A percentile compares a stretch with the other conserved stretches of the same genome.
Evolutionary conservation across 2,797 vertebrate species (phyloP).

Genomic region (Spizella passerina): DNA sequence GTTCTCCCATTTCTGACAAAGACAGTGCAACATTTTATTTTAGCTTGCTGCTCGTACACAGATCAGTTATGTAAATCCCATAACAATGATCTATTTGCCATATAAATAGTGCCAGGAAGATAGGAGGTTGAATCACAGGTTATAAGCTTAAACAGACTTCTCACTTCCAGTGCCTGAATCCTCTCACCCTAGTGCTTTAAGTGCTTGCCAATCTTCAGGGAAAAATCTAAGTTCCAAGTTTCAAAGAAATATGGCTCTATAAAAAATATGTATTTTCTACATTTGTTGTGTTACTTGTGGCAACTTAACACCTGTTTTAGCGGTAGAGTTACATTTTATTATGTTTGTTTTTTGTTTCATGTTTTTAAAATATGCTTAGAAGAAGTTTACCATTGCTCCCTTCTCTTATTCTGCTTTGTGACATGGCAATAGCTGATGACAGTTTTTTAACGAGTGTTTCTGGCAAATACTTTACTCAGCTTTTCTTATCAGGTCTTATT

Average conservation of each 20-base stretch:
- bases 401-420: background rate
- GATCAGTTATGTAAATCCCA: constrained; percentile 12
- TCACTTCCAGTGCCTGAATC: background rate
- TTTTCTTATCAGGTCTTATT: background rate
- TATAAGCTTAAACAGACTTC: background rate
- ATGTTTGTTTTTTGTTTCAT: accelerated
- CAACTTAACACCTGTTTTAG: background rate
- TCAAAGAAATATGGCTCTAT: background rate
- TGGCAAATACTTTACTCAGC: background rate
- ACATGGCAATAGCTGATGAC: background rate
- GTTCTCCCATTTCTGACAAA: background rate
- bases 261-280: accelerated
- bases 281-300: background rate
- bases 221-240: background rate
- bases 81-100: constrained; percentile 9
- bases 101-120: background rate
- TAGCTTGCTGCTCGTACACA: background rate
- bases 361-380: background rate
- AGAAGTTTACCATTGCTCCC: background rate
- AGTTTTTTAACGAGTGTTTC: background rate
- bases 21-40: background rate
- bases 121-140: background rate
- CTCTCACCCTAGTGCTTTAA: background rate
- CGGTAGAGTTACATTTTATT: background rate
- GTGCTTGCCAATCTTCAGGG: background rate